phyloP scores from a whole-genome alignment of 2,888 invertebrate genomes.

The Steinernema hermaphroditum region DNA sequence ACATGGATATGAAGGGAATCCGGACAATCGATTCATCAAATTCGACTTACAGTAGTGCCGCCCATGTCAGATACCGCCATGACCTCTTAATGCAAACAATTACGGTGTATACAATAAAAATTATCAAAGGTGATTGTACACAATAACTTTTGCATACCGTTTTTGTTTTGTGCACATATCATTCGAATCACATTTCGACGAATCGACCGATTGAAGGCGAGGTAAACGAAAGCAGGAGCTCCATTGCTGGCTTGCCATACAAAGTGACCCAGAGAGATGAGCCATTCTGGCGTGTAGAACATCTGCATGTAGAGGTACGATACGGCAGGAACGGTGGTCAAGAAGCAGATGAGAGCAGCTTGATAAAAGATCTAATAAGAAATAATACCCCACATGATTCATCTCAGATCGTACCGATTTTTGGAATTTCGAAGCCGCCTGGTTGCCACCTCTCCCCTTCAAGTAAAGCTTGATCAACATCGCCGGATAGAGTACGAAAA shows the following conservation, averaged over 20 bases:
- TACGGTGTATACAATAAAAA: too few species aligned
- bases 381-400: too few species aligned
- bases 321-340: not conserved
- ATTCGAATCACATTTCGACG: not conserved
- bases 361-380: not conserved
- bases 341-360: conserved; percentile 4
- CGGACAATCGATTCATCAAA: too few species aligned
- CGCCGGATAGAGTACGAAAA: conserved; percentile 7
- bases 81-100: too few species aligned
- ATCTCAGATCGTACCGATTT: too few species aligned
- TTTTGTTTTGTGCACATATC: not conserved
- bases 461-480: conserved; percentile 11
- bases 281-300: conserved; percentile 13
- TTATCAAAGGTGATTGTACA: too few species aligned
- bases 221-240: conserved; percentile 11
- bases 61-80: too few species aligned
- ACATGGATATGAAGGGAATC: too few species aligned
- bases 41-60: too few species aligned
- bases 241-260: conserved; percentile 24
- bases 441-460: not conserved
- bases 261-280: not conserved
- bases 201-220: conserved; percentile 7
- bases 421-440: too few species aligned
- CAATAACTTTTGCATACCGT: too few species aligned
- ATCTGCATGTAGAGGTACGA: conserved; percentile 20